Evolutionary conservation across 2,797 vertebrate species (phyloP), one percentile per base, ranked within the genome.

Genomic region (Thunnus albacares): DNA sequence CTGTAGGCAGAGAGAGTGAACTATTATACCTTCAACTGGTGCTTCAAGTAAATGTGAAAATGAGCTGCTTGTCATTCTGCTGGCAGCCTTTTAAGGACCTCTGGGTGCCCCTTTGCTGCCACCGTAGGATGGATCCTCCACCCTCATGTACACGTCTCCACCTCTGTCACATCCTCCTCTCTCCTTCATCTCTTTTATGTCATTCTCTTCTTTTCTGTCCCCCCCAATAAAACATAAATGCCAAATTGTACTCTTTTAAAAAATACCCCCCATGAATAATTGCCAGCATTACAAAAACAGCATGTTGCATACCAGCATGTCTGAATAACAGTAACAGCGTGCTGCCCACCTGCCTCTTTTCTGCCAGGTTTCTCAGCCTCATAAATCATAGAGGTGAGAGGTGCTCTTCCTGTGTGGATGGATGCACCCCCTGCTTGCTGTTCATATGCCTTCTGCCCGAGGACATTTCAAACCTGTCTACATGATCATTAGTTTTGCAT

Each of bases 351-450:
- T 84, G 72, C 71, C 13, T 77, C 81, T 81, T 90, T 81, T 60
- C 47, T 83, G 78, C 84, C 85, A 89, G 75, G 56, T 75, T 90
- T 77, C 75, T 85, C 66, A 81, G 76, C 56, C 84, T 88, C 90
- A 88, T 91, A 90, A 93, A 90, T 94, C 85, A 89, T 41, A 65
- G 75, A 86, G 80, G 87, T 89, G 91, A 89, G 81, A 83, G 87
- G 79, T 83, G 65, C 33, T 77, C 62, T 64, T 84, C 71, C 77
- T 84, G 75, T 47, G 75, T 86, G 75, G 83, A 81, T 82, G 76
- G 67, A 75, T 90, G 79, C 83, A 66, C 72, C 77, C 77, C 79
- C 83, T 65, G 56, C 81, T 84, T 58, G 65, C 72, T 79, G 77
- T 58, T 89, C 88, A 78, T 81, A 83, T 86, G 85, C 68, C 60